Percentiles rank a stretch among this genome's conserved stretches.
Conservation (phyloP, 2,113 vertebrate species). For the Amphiprion percula region DNA sequence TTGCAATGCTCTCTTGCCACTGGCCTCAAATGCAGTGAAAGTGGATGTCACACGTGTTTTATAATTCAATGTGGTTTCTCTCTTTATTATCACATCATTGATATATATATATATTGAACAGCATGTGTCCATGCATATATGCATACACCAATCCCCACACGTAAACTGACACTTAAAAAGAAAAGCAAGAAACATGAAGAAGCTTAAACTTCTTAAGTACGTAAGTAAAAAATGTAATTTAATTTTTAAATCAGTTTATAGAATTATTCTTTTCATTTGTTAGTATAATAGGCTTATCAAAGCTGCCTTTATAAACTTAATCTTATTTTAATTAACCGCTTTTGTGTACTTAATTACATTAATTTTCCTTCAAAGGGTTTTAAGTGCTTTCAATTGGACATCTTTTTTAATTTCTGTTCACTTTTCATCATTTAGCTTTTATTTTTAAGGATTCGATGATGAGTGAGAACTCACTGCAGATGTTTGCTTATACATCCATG, state of each 20-base stretch:
- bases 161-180: background rate
- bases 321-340: background rate
- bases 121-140: background rate
- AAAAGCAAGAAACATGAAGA: background rate
- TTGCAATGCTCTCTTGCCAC: constrained; percentile 40
- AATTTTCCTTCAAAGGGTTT: background rate
- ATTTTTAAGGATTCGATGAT: background rate
- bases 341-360: background rate
- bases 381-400: background rate
- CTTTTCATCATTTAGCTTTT: background rate
- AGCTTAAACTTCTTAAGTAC: background rate
- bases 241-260: background rate
- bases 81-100: constrained; percentile 4
- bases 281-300: background rate
- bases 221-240: background rate
- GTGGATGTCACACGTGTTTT: background rate
- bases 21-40: constrained; percentile 45
- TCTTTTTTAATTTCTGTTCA: background rate
- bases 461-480: background rate
- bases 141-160: background rate
- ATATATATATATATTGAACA: background rate
- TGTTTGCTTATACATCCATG: background rate
- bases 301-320: background rate
- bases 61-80: constrained; percentile 7
- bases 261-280: background rate